phyloP scores from a whole-genome alignment of 2,888 invertebrate species.

The Hydrotaea diabolus region DNA sequence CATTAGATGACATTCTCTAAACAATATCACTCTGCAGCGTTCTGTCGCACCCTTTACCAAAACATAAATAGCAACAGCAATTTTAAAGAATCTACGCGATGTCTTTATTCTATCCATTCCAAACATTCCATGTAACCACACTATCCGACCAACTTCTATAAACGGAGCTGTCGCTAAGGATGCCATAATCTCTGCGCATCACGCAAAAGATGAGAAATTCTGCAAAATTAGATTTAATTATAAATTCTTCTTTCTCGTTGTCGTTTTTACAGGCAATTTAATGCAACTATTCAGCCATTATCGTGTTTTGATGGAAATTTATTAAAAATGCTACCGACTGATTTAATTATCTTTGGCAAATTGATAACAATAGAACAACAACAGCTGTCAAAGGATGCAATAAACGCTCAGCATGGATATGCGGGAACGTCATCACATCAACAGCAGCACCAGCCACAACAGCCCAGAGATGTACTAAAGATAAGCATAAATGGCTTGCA shows the following conservation, averaged over 20 bases:
- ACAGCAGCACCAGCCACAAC: slow-evolving; percentile 38
- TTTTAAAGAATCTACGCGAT: too few species aligned
- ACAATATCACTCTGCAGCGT: too few species aligned
- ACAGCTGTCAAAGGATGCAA: slow-evolving; percentile 52
- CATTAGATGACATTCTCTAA: too few species aligned
- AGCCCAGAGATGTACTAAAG: slow-evolving; percentile 75
- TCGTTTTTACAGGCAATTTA: slow-evolving; percentile 76
- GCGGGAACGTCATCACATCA: background rate
- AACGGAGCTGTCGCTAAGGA: too few species aligned
- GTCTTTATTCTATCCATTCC: too few species aligned
- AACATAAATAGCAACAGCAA: too few species aligned
- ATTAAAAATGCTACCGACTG: slow-evolving; percentile 79
- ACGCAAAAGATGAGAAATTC: too few species aligned
- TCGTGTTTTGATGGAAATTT: slow-evolving; percentile 79
- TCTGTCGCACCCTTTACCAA: too few species aligned
- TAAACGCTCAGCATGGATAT: slow-evolving; percentile 44
- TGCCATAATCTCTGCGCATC: too few species aligned
- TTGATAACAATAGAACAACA: slow-evolving; percentile 74
- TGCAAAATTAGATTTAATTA: background rate
- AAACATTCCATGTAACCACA: too few species aligned
- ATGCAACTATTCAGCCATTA: slow-evolving; percentile 79
- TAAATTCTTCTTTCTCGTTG: background rate
- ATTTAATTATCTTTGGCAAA: slow-evolving; percentile 81
- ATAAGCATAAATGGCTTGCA: slow-evolving; percentile 80
- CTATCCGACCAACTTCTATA: too few species aligned